Conservation (phyloP, 2,113 vertebrate species). For the Chauna torquata region DNA sequence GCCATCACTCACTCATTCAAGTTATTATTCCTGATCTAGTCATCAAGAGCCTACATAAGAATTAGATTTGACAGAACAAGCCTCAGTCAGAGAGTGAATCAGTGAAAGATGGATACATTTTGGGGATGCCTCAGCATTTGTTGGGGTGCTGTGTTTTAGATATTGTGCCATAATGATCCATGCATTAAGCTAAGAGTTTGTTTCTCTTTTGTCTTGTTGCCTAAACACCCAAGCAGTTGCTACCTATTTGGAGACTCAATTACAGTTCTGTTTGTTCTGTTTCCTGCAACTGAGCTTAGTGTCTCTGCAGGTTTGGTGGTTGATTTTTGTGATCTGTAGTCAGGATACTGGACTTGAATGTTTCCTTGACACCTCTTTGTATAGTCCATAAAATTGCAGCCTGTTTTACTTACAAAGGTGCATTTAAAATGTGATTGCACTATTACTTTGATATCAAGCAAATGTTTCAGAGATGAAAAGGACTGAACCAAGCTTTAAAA, state of each 20-base stretch:
- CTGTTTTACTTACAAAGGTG: background rate
- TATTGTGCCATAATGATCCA: background rate
- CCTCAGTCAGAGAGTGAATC: background rate
- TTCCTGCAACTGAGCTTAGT: background rate
- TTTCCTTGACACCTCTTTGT: constrained; percentile 8
- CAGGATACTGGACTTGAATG: background rate
- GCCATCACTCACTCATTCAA: background rate
- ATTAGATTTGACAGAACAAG: constrained; percentile 11
- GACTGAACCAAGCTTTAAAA: background rate
- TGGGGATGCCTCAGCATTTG: background rate
- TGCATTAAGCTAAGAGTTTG: background rate
- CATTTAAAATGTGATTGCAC: background rate
- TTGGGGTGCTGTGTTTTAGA: background rate
- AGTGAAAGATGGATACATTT: constrained; percentile 1
- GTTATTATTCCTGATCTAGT: background rate
- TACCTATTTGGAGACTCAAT: background rate
- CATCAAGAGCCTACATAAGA: background rate
- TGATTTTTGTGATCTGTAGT: constrained; percentile 9
- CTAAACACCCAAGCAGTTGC: background rate
- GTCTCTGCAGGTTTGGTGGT: background rate
- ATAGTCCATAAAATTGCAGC: constrained; percentile 28
- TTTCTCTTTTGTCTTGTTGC: background rate
- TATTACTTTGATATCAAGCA: constrained; percentile 37
- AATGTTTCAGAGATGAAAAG: constrained; percentile 27
- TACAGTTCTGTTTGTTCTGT: background rate